Evolutionary conservation across 2,797 vertebrate genomes (phyloP), one percentile per base, ranked within the genome.

Genomic region (Chaetophractus vellerosus): DNA sequence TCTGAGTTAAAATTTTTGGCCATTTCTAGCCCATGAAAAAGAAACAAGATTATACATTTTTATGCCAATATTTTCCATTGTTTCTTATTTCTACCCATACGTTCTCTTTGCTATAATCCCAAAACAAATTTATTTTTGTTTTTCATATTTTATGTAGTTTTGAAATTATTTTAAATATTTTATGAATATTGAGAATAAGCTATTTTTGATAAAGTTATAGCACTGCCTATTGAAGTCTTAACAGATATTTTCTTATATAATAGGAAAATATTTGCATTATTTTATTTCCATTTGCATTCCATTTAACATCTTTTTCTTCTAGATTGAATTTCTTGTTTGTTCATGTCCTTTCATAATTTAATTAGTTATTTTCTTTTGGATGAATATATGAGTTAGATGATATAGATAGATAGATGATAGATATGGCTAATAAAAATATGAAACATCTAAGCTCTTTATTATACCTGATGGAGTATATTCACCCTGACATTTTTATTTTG

Each of bases 241-340:
- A 66, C 9, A 66, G 41, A 26, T 86, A 78, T n/a, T 80, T 85
- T 68, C 19, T 63, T 80, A 88, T 74, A 82, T 69, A 91, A 52
- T 50, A 45, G 2, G 52, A 11, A 91, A 74, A 23, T 38, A 15
- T 28, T 69, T 55, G 1, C 31, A 55, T 93, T 71, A 33, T 55
- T 21, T 9, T 59, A 2, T 88, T 91, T 93, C 33, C 1, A 24
- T 55, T 83, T 74, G 5, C 1, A 72, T 75, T 92, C 68, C 76
- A 52, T 68, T 52, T 55, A 7, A 66, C 28, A 68, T 64, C 41
- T 18, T 59, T 89, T 38, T 64, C 71, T 82, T 72, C 23, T n/a
- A 15, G 3, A 61, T 10, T 55, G 31, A 87, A 57, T 16, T 66
- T 90, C 31, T 75, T 36, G 19, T 57, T 61, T 41, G 24, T 57